Evolutionary conservation across 1,140 invertebrate genomes (phyloP).

Genomic region (Eumaeus atala): DNA sequence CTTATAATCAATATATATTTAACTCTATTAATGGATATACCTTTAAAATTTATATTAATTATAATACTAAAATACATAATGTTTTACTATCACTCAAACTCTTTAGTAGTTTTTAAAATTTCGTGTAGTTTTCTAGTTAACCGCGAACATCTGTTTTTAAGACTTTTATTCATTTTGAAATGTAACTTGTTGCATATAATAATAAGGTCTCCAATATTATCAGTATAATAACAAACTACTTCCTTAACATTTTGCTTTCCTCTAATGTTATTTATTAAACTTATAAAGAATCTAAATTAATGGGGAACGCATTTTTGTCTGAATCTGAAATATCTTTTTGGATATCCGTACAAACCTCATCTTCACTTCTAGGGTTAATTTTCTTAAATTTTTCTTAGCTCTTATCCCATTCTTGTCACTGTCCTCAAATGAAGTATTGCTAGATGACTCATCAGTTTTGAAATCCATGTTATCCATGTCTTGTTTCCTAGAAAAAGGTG

Average conservation of each 20-base stretch:
- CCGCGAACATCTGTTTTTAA: slow-evolving; percentile 31
- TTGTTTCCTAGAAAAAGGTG: not conserved
- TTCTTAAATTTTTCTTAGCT: slow-evolving; percentile 23
- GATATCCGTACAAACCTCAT: slow-evolving; percentile 26
- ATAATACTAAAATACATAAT: not conserved
- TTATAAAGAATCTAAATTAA: slow-evolving; percentile 28
- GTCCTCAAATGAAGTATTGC: slow-evolving; percentile 20
- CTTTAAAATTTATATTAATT: no score
- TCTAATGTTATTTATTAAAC: slow-evolving; percentile 24
- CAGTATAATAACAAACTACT: slow-evolving; percentile 24
- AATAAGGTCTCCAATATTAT: slow-evolving; percentile 24
- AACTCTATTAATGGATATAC: no score
- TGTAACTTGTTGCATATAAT: slow-evolving; percentile 23
- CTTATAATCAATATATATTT: no score
- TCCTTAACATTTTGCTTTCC: slow-evolving; percentile 27
- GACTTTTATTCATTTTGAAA: slow-evolving; percentile 24
- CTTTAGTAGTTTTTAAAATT: slow-evolving; percentile 15
- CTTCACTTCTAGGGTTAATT: slow-evolving; percentile 13
- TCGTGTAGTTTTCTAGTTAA: slow-evolving; percentile 25
- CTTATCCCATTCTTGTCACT: slow-evolving; percentile 15
- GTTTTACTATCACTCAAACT: slow-evolving; percentile 7
- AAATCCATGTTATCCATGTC: not conserved
- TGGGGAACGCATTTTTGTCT: slow-evolving; percentile 20
- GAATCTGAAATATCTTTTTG: slow-evolving; percentile 19
- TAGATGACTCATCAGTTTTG: slow-evolving; percentile 19